phyloP scores from a whole-genome alignment of 92 coral and sea anemone genomes.

The Blastomussa wellsi region DNA sequence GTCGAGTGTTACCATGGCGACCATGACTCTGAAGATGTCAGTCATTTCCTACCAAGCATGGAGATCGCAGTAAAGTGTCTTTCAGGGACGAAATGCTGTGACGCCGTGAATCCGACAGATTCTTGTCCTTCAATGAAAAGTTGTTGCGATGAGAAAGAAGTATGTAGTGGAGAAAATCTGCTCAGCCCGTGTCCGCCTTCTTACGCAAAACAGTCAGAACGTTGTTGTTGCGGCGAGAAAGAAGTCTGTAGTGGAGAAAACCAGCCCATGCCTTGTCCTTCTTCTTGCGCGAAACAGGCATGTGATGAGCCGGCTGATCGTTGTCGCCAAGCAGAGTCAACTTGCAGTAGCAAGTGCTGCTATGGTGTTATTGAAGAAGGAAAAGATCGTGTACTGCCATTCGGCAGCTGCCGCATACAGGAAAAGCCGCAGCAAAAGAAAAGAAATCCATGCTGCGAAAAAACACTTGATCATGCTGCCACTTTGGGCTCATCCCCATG shows the following conservation, averaged over 20 bases:
- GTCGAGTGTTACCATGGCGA: constrained; percentile 68
- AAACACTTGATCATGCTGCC: neutral
- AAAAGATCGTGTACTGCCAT: neutral
- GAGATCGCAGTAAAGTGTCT: neutral
- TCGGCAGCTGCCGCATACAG: neutral
- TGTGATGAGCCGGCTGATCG: neutral
- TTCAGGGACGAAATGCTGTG: neutral
- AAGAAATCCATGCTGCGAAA: neutral
- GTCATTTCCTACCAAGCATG: neutral
- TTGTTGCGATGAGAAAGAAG: constrained; percentile 7
- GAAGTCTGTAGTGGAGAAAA: neutral
- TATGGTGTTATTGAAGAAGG: neutral
- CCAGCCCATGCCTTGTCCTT: neutral
- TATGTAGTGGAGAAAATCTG: neutral
- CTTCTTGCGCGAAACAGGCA: neutral
- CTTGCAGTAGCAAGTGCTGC: constrained; percentile 11
- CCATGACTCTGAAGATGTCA: neutral
- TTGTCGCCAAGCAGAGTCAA: neutral
- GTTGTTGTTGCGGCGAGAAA: neutral
- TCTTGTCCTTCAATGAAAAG: neutral
- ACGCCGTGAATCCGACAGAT: no score
- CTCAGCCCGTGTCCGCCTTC: neutral
- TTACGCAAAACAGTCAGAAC: neutral
- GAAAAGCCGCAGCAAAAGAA: neutral
- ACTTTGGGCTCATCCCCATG: constrained; percentile 3